Base-by-base conservation (phyloP, 2,888 invertebrate genomes). In the Nephrotoma guestfalica region DNA sequence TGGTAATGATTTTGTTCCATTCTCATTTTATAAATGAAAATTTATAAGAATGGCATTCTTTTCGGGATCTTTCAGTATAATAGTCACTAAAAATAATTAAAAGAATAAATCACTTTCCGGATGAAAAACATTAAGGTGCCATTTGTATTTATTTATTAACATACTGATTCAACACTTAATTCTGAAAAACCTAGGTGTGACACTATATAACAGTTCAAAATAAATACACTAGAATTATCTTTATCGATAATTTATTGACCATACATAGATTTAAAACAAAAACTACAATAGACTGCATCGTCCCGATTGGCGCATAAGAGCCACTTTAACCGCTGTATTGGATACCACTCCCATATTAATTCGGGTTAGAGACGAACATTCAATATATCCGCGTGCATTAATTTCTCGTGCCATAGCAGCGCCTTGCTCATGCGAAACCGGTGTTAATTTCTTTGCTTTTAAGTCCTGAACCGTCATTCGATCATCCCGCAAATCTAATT, bases 351-450 rank as follows among this genome's bases (percentile, higher is more conserved):
- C 71, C 18, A 71, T 71, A 71, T 71, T 71, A 71, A 71, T 71
- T 30, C 71, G 98, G 90, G 98, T 98, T 88, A 99, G 94, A 89
- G 99, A 98, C 30, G 98, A 98, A 92, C 99, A 99, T 92, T 99
- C 99, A 90, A 99, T 94, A 93, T 99, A 99, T 92, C 98, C 98
- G 86, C 98, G 98, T 42, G 99, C 97, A 89, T 96, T 97, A 88
- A 98, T 98, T 93, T 98, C 98, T 93, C 97, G 98, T 86, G 97
- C 97, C 97, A 98, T 98, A 88, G 98, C 96, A 89, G 98, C 94
- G 88, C 97, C 96, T 94, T 98, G 98, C 90, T 98, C 98, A 93
- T 99, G 99, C 88, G 98, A 98, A 90, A 99, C 98, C 45, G 99
- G 99, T 86, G 98, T 96, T 88, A 99, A 93, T 92, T 99, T 98